Percentiles rank a stretch among this genome's conserved stretches.
These are phyloP conservation scores for Rhinolophus sinicus DNA, from an alignment of 2,113 vertebrate genomes.

Conservation along the genomic window DNA sequence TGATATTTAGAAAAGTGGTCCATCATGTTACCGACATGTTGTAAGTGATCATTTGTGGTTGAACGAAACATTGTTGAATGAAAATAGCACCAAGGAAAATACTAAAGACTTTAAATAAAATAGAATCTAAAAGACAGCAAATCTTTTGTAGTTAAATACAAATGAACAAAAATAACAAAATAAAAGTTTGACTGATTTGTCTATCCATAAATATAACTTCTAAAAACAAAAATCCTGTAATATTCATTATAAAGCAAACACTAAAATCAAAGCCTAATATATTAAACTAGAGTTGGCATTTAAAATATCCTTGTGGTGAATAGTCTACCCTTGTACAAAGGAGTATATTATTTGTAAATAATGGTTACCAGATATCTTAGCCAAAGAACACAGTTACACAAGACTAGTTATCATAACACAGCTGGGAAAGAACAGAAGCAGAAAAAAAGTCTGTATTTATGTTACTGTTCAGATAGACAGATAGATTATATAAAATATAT, in stretches of 20 bases:
- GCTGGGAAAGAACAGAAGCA: constrained; percentile 13
- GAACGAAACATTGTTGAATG: background rate
- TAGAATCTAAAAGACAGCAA: constrained; percentile 6
- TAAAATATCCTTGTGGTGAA: constrained; percentile 33
- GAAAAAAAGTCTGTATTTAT: background rate
- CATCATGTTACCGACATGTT: background rate
- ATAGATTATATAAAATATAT: too few species aligned
- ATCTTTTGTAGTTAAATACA: background rate
- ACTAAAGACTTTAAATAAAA: background rate
- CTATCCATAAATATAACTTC: background rate
- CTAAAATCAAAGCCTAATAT: constrained; percentile 28
- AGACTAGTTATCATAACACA: constrained; percentile 48
- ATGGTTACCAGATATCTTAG: constrained; percentile 43
- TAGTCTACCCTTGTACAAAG: constrained; percentile 47
- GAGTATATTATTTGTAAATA: constrained; percentile 61
- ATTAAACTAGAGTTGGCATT: constrained; percentile 24
- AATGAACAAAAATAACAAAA: constrained; percentile 19
- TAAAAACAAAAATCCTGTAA: background rate
- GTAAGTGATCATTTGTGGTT: background rate
- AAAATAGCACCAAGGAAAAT: constrained; percentile 32
- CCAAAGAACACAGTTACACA: background rate
- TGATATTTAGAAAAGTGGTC: background rate
- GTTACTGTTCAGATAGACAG: background rate
- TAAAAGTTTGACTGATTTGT: background rate
- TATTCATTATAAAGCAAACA: constrained; percentile 12